Evolutionary conservation across 2,888 invertebrate genomes (phyloP), one percentile per base, ranked within the genome.

Genomic region (Odontocerum albicorne): DNA sequence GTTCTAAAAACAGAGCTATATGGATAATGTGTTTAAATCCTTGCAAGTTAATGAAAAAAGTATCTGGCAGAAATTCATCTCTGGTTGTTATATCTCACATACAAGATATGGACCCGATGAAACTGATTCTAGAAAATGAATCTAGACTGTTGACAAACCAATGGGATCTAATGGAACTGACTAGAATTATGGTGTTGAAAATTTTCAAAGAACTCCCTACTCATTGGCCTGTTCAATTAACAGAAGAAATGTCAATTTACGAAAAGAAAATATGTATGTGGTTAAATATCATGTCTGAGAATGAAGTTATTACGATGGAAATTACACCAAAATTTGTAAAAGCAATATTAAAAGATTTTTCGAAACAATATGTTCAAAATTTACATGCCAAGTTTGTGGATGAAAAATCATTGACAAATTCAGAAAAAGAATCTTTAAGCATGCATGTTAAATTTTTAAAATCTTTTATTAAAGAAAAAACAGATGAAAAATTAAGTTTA

Each of bases 81-180:
- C 27, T 20, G 16, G 8, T 50, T 6, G 40, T 39, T 4, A 33
- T 58, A 4, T 39, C 12, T 1, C 21, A 46, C 12, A 10, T 19
- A 4, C 35, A 22, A 8, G 36, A 42, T 16, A 6, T 17, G 2
- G 35, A 58, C 16, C 40, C 32, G 2, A 20, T 54, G 38, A 15
- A 44, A 10, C 15, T 3, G 12, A 4, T 58, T 13, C 31, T 33
- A 6, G 13, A 35, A 2, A 54, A 40, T 19, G 16, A 40, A 20
- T 13, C 20, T 1, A 21, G 13, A 19, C 6, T 40, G 3, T 17
- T 58, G 13, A 50, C 50, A 2, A 13, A 54, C 19, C 20, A 42
- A 3, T 58, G 58, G 58, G 58, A 58, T 16, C 12, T 15, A 10
- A 21, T 58, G 32, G 58, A 58, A 8, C 4, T 50, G 1, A 12